phyloP scores from a whole-genome alignment of 2,888 invertebrate species.

The Temnothorax ravouxi region DNA sequence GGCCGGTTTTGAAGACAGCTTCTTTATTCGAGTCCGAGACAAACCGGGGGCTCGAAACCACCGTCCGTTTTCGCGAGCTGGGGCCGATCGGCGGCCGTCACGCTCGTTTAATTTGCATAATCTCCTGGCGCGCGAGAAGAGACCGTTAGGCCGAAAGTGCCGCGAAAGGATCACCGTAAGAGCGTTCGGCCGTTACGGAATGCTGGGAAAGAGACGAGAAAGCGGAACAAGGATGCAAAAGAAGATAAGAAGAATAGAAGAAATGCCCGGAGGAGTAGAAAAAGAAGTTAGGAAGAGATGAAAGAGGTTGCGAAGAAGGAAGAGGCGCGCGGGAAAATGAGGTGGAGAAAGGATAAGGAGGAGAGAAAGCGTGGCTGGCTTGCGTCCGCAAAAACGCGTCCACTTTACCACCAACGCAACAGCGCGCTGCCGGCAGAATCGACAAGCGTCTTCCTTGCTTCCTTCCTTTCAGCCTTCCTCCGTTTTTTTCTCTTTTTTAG shows the following conservation, averaged over 20 bases:
- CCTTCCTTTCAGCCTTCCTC: constrained; percentile 10
- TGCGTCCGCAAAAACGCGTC: constrained; percentile 57
- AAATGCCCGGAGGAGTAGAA: neutral
- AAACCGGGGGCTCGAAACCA: neutral
- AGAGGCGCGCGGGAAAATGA: constrained; percentile 36
- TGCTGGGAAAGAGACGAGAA: constrained; percentile 53
- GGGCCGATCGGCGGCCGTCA: constrained; percentile 73
- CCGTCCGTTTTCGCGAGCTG: constrained; percentile 62
- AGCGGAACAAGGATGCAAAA: constrained; percentile 43
- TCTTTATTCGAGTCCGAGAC: neutral
- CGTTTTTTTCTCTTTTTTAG: neutral
- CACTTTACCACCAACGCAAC: constrained; percentile 62
- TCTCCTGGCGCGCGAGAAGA: constrained; percentile 72
- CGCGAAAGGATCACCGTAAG: constrained; percentile 77
- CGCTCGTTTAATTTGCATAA: constrained; percentile 84
- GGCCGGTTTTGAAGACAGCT: neutral
- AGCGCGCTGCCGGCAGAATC: constrained; percentile 59
- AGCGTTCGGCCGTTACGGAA: constrained; percentile 79
- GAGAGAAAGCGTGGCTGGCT: constrained; percentile 52
- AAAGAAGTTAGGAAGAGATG: neutral
- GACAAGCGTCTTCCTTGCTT: constrained; percentile 45
- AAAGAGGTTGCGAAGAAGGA: constrained; percentile 14
- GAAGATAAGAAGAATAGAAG: constrained; percentile 40
- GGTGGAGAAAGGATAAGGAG: constrained; percentile 53
- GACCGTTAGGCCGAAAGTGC: constrained; percentile 82